Conservation (phyloP, 30 jellyfish, hydroid and myxozoan genomes). For the Mastigias papua region DNA sequence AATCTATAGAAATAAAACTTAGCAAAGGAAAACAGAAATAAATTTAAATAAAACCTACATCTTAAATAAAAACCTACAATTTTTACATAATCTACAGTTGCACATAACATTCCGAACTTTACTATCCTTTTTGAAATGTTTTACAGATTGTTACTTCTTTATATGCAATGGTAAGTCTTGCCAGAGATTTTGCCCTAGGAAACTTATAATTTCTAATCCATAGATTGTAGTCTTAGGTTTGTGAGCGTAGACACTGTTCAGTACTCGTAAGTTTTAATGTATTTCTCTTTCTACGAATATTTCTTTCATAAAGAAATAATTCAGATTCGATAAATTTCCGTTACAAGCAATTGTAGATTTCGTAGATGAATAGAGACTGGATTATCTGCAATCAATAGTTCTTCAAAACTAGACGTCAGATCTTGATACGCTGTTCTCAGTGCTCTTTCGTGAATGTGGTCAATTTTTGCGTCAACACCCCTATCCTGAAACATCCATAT, state of each 20-base stretch:
- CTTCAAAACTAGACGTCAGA: conserved; percentile 35
- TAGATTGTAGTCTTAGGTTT: conserved; percentile 70
- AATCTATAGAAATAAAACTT: not conserved
- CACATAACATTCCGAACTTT: conserved; percentile 32
- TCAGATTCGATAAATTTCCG: conserved; percentile 24
- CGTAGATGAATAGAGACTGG: conserved; percentile 12
- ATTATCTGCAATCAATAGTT: conserved; percentile 6
- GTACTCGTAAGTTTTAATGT: conserved; percentile 34
- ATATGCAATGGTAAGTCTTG: conserved; percentile 46
- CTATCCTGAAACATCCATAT: conserved; percentile 29
- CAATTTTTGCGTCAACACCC: not conserved
- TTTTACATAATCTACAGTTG: conserved; percentile 68
- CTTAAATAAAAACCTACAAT: not conserved
- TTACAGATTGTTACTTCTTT: conserved; percentile 50
- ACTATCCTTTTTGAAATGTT: conserved; percentile 20
- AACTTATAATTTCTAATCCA: too few relatives aligned
- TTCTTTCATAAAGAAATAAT: conserved; percentile 9
- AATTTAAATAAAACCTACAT: not conserved
- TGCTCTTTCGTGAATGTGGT: conserved; percentile 52
- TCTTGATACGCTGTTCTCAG: conserved; percentile 32
- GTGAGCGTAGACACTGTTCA: conserved; percentile 48
- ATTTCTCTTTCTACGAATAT: conserved; percentile 27
- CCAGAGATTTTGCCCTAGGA: conserved; percentile 56
- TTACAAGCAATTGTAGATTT: conserved; percentile 44
- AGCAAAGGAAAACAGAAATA: conserved; percentile 6